These are phyloP conservation scores for Ceriagrion tenellum DNA, from an alignment of 2,888 invertebrate species.

Conservation along the genomic window DNA sequence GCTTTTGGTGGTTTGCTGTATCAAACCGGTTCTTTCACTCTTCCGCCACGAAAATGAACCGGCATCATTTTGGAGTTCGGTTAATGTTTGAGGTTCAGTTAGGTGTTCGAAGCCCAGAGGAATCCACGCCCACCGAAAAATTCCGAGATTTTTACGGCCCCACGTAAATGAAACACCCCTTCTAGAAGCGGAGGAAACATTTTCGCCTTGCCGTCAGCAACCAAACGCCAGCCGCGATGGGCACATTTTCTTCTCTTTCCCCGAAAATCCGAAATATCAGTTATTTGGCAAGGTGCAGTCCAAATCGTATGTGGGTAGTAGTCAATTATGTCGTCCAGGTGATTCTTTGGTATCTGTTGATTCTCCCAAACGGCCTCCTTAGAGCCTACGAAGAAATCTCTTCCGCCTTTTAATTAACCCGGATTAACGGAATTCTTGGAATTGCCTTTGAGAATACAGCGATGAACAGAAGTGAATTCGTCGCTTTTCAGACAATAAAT, in stretches of 20 bases:
- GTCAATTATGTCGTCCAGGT: background rate
- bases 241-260: background rate
- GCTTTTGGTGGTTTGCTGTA: background rate
- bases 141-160: background rate
- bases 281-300: background rate
- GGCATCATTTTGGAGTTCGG: background rate
- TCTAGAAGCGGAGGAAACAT: background rate
- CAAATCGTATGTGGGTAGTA: background rate
- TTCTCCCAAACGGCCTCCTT: too few species aligned
- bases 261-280: background rate
- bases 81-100: background rate
- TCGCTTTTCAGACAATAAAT: too few species aligned
- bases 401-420: too few species aligned
- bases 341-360: background rate
- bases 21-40: background rate
- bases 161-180: background rate
- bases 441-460: background rate
- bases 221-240: background rate
- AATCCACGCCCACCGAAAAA: background rate
- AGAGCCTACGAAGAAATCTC: too few species aligned
- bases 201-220: background rate
- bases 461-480: background rate
- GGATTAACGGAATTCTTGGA: too few species aligned
- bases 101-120: background rate
- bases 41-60: background rate